Evolutionary conservation across 2,888 invertebrate genomes (phyloP).

Genomic region (Ramazzottius varieornatus): DNA sequence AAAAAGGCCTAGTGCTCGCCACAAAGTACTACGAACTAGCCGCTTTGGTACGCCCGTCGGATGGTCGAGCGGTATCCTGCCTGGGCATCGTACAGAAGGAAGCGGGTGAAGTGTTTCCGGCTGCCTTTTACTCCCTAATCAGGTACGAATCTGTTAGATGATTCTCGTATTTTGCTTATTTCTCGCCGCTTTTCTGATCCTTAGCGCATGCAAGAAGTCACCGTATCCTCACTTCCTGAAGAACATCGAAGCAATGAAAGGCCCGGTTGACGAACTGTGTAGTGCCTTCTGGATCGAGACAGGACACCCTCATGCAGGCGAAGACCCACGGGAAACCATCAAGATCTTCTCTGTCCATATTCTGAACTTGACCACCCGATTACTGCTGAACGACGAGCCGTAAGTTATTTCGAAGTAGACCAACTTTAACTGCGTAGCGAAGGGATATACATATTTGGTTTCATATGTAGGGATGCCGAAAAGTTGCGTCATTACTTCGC

Average conservation of each 20-base stretch:
- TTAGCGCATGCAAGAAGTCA: conserved; percentile 1
- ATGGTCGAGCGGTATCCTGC: neutral
- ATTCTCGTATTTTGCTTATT: neutral
- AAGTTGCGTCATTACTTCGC: neutral
- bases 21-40: neutral
- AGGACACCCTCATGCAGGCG: neutral
- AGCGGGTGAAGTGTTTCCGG: neutral
- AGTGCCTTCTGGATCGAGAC: neutral
- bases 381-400: neutral
- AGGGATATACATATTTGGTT: neutral
- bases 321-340: conserved; percentile 2
- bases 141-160: neutral
- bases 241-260: neutral
- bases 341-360: neutral
- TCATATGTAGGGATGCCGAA: neutral
- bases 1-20: neutral
- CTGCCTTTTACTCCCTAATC: neutral
- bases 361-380: neutral
- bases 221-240: neutral
- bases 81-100: neutral
- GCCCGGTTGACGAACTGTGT: neutral
- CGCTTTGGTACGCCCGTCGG: neutral
- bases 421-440: neutral
- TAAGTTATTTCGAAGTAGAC: neutral
- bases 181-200: neutral